A percentile compares a stretch with the other conserved stretches of the same genome.
Evolutionary conservation across 2,888 invertebrate genomes (phyloP).

Genomic region (Euzophera pinguis): DNA sequence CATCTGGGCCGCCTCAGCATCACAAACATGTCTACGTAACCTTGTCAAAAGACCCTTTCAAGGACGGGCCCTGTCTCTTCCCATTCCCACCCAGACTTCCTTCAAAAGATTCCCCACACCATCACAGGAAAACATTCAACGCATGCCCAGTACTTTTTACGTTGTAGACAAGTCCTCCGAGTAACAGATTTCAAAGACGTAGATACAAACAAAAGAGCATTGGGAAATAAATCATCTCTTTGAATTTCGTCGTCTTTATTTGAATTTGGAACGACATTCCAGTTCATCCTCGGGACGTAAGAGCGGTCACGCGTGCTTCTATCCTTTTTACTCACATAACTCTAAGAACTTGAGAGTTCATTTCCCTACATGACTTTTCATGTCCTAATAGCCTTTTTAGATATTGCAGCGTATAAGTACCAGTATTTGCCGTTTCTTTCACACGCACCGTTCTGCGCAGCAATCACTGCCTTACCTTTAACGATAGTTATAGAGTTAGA

Average conservation of each 20-base stretch:
- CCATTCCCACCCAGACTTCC: constrained; percentile 32
- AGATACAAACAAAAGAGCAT: constrained; percentile 24
- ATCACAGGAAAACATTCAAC: constrained; percentile 26
- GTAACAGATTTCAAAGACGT: constrained; percentile 31
- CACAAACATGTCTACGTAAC: constrained; percentile 35
- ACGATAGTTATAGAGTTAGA: constrained; percentile 18
- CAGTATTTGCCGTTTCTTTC: constrained; percentile 32
- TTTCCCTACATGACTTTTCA: constrained; percentile 28
- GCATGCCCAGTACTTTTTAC: constrained; percentile 43
- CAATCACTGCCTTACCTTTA: constrained; percentile 37
- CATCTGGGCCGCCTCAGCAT: constrained; percentile 8
- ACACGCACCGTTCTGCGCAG: constrained; percentile 25
- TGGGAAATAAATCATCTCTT: constrained; percentile 19
- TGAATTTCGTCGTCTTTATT: constrained; percentile 13
- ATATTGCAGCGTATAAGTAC: constrained; percentile 24
- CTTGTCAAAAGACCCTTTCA: constrained; percentile 54
- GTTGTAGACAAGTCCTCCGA: constrained; percentile 33
- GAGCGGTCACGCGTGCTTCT: constrained; percentile 48
- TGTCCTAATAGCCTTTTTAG: constrained; percentile 30
- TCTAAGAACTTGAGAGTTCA: constrained; percentile 28
- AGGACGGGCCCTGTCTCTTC: constrained; percentile 45
- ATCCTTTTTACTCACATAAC: constrained; percentile 42
- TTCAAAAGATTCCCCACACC: constrained; percentile 31
- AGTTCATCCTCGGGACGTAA: constrained; percentile 49
- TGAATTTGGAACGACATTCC: constrained; percentile 36